Percentiles rank a stretch among this genome's conserved stretches.
Evolutionary conservation across 2,113 vertebrate species (phyloP).

Genomic region (Calidris pygmaea): DNA sequence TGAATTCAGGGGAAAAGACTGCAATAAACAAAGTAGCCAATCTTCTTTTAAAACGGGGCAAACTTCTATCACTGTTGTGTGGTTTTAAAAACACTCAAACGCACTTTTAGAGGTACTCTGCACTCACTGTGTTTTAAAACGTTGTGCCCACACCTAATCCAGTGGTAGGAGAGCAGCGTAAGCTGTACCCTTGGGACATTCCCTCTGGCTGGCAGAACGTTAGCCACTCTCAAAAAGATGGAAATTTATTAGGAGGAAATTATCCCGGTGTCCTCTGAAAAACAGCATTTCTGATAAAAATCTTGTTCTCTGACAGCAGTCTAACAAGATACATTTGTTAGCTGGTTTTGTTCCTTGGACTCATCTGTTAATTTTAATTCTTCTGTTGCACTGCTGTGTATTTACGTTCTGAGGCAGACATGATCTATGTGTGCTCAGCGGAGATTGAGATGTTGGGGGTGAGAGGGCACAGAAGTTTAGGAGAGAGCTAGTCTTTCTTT

Average conservation of each 20-base stretch:
- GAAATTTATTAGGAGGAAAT: slow-evolving; percentile 76
- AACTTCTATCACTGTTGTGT: neutral
- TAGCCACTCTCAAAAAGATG: slow-evolving; percentile 52
- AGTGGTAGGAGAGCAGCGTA: neutral
- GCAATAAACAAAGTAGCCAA: neutral
- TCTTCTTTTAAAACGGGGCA: neutral
- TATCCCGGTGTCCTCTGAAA: slow-evolving; percentile 70
- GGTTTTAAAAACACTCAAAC: neutral
- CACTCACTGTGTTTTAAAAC: neutral
- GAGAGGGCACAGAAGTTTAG: neutral
- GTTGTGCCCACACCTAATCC: slow-evolving; percentile 11
- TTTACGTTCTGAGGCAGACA: slow-evolving; percentile 25
- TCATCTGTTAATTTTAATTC: slow-evolving; percentile 24
- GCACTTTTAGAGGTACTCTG: neutral
- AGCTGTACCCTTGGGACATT: slow-evolving; percentile 35
- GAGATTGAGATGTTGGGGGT: neutral
- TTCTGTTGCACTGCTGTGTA: slow-evolving; percentile 10
- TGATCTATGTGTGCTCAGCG: slow-evolving; percentile 6
- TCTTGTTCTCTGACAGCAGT: slow-evolving; percentile 69
- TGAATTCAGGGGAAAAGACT: neutral
- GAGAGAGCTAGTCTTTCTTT: neutral
- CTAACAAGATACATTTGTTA: slow-evolving; percentile 72
- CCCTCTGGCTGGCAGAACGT: slow-evolving; percentile 45
- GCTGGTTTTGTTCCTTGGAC: slow-evolving; percentile 44
- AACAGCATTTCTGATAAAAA: slow-evolving; percentile 75